Evolutionary conservation across 2,888 invertebrate species (phyloP).

Genomic region (Tribolium freemani): DNA sequence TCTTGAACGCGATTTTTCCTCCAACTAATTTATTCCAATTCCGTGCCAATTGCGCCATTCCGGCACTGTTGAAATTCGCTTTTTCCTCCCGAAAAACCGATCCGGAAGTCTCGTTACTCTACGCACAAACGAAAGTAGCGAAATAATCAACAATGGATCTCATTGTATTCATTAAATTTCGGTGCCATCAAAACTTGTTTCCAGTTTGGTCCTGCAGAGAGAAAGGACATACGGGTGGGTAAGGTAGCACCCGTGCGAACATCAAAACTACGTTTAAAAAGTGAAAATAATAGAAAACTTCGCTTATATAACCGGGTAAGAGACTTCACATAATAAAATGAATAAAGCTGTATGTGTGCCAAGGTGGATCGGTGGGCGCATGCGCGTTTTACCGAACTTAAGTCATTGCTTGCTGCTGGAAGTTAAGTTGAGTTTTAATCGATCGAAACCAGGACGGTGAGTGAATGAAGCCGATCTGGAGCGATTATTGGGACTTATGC

Average conservation of each 20-base stretch:
- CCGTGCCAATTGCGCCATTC: constrained; percentile 10
- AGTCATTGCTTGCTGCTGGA: not conserved
- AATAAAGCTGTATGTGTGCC: constrained; percentile 65
- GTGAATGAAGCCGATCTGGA: constrained; percentile 27
- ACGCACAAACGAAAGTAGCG: constrained; percentile 38
- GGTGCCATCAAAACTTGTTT: constrained; percentile 35
- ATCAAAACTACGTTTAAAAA: constrained; percentile 65
- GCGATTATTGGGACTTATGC: constrained; percentile 19
- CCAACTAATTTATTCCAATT: constrained; percentile 10
- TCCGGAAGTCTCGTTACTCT: constrained; percentile 36
- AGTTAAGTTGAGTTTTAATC: not conserved
- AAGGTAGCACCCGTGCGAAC: constrained; percentile 45
- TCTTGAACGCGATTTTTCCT: constrained; percentile 15
- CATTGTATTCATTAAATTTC: constrained; percentile 28
- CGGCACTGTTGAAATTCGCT: not conserved
- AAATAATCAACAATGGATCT: constrained; percentile 30
- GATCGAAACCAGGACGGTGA: constrained; percentile 29
- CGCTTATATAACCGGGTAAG: constrained; percentile 66
- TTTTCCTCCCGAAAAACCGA: not conserved
- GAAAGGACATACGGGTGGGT: constrained; percentile 51
- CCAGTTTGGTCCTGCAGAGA: constrained; percentile 43
- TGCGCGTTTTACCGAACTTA: constrained; percentile 42
- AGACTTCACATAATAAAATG: constrained; percentile 66
- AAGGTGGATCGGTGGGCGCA: constrained; percentile 65
- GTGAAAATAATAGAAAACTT: constrained; percentile 68